Percentiles rank a stretch among this genome's conserved stretches.
Evolutionary conservation across 2,888 invertebrate species (phyloP).

Genomic region (Diadromus collaris): DNA sequence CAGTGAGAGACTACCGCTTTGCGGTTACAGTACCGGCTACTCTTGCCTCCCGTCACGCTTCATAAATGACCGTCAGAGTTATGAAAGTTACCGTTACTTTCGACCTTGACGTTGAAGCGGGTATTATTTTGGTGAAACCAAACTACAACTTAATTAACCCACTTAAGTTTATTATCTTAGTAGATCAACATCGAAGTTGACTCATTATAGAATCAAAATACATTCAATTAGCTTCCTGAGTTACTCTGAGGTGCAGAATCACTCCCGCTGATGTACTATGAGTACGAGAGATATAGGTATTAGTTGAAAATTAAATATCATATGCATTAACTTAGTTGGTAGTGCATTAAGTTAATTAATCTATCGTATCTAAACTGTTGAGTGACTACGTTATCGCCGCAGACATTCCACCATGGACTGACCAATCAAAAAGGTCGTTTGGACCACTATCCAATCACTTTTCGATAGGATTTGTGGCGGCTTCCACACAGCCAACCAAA

Average conservation of each 20-base stretch:
- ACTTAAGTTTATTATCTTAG: not conserved
- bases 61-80: constrained; percentile 10
- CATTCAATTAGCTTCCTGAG: not conserved
- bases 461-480: not conserved
- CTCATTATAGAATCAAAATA: not conserved
- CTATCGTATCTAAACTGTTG: too few relatives aligned
- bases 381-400: not conserved
- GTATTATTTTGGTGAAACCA: not conserved
- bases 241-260: not conserved
- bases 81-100: constrained; percentile 4
- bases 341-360: too few relatives aligned
- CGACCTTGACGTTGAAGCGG: not conserved
- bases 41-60: not conserved
- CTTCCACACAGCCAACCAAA: not conserved
- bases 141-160: not conserved
- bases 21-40: constrained; percentile 16
- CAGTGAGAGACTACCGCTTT: constrained; percentile 15
- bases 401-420: not conserved
- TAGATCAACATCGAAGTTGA: not conserved
- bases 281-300: not conserved
- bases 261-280: not conserved
- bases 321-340: too few relatives aligned
- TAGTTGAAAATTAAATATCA: too few relatives aligned
- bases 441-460: not conserved
- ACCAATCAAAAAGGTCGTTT: not conserved